Conservation (phyloP, 2,888 invertebrate species). For the Andrena haemorrhoa region DNA sequence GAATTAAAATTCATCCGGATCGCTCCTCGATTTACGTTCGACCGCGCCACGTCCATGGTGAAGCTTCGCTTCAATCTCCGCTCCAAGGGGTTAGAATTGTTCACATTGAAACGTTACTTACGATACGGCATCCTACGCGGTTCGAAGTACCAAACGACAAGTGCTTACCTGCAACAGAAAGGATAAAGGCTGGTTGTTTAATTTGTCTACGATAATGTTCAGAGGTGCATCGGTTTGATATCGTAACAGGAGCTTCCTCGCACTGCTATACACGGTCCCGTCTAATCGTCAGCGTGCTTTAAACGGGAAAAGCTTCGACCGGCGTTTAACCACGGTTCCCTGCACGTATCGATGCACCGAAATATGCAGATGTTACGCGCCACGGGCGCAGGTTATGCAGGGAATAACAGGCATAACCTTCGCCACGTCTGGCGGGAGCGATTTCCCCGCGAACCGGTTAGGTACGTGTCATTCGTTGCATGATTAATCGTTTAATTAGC, state of each 20-base stretch:
- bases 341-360: constrained; percentile 15
- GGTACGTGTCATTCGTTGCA: constrained; percentile 82
- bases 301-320: neutral
- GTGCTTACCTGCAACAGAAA: constrained; percentile 76
- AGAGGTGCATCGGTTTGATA: no score
- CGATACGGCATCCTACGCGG: neutral
- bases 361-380: constrained; percentile 76
- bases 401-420: constrained; percentile 71
- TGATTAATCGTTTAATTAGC: constrained; percentile 85
- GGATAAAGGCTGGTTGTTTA: constrained; percentile 42
- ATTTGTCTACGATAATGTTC: neutral
- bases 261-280: neutral
- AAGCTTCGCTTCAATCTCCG: no score
- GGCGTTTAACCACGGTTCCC: neutral
- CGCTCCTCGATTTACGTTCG: constrained; percentile 29
- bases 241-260: neutral
- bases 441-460: constrained; percentile 77
- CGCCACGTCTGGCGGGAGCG: constrained; percentile 70
- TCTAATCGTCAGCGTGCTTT: neutral
- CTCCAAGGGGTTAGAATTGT: neutral
- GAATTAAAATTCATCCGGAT: constrained; percentile 47
- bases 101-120: constrained; percentile 39
- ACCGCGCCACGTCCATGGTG: neutral
- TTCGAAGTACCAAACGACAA: constrained; percentile 28
- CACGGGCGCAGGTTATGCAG: constrained; percentile 64